phyloP scores from a whole-genome alignment of 1,140 invertebrate species.

The Trinorchestia longiramus region DNA sequence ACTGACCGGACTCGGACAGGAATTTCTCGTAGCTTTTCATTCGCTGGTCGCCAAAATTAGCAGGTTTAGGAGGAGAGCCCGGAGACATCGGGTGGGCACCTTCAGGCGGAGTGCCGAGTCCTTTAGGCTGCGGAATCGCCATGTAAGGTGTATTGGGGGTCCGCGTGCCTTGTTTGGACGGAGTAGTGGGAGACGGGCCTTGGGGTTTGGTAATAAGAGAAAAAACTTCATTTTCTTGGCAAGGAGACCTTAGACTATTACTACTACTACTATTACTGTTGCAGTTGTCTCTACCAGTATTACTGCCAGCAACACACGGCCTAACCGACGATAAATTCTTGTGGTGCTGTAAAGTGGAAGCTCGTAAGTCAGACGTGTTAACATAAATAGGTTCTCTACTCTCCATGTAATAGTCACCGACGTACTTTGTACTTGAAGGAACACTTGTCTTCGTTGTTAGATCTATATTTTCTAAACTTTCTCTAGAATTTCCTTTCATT shows the following conservation, averaged over 20 bases:
- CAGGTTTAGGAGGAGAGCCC: background rate
- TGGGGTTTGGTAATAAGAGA: slow-evolving; percentile 1
- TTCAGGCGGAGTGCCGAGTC: background rate
- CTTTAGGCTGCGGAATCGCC: background rate
- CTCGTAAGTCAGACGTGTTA: slow-evolving; percentile 8
- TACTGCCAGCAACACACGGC: background rate
- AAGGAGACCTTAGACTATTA: background rate
- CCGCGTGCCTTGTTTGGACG: background rate
- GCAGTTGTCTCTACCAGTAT: background rate
- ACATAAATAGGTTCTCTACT: slow-evolving; percentile 25
- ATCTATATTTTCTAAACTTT: background rate
- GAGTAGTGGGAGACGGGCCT: background rate
- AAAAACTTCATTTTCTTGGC: background rate
- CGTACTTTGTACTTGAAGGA: background rate
- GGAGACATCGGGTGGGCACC: background rate
- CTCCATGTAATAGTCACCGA: background rate
- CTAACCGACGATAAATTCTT: background rate
- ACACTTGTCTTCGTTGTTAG: background rate
- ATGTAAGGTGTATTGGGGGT: slow-evolving; percentile 19
- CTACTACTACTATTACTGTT: background rate
- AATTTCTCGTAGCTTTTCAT: slow-evolving; percentile 35
- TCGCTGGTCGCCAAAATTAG: slow-evolving; percentile 28
- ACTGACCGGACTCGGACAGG: slow-evolving; percentile 24
- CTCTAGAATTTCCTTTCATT: background rate
- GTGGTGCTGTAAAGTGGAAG: slow-evolving; percentile 1